Evolutionary conservation across 2,113 vertebrate species (phyloP).

Genomic region (Tiliqua scincoides): DNA sequence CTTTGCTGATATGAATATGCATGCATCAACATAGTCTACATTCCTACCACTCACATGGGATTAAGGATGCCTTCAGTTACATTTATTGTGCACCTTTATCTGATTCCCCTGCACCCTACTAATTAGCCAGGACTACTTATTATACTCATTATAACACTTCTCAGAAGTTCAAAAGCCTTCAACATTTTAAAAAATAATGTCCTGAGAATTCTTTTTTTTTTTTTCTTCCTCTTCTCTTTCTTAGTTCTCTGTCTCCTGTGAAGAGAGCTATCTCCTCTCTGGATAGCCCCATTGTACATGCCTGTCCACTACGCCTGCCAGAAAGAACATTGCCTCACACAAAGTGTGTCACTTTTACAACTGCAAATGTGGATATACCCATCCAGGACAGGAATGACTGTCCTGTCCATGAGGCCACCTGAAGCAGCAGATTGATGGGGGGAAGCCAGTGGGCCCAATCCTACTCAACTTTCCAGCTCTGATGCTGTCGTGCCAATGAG

Average conservation of each 20-base stretch:
- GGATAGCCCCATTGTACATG: not conserved
- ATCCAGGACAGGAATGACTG: too few relatives aligned
- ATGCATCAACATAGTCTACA: slow-evolving; percentile 16
- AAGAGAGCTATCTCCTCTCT: not conserved
- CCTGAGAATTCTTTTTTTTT: not conserved
- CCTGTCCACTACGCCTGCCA: not conserved
- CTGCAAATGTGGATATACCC: slow-evolving; percentile 9
- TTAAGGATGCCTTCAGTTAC: slow-evolving; percentile 40
- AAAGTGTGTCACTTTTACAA: not conserved
- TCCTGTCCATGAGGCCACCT: not conserved
- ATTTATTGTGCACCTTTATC: slow-evolving; percentile 34
- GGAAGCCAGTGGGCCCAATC: too few relatives aligned
- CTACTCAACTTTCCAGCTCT: too few relatives aligned
- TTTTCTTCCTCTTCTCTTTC: not conserved
- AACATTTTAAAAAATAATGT: slow-evolving; percentile 6
- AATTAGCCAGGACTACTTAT: slow-evolving; percentile 39
- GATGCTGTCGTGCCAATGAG: too few relatives aligned
- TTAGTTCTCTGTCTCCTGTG: not conserved
- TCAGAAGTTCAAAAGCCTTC: slow-evolving; percentile 32
- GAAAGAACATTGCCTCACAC: not conserved
- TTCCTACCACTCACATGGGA: slow-evolving; percentile 5
- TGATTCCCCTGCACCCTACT: slow-evolving; percentile 24
- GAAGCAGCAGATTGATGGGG: too few relatives aligned
- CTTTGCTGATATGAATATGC: slow-evolving; percentile 47
- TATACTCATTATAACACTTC: slow-evolving; percentile 35